Base-by-base conservation (phyloP, 37 sponge, comb jelly and placozoan genomes). In the Oopsacas minuta region DNA sequence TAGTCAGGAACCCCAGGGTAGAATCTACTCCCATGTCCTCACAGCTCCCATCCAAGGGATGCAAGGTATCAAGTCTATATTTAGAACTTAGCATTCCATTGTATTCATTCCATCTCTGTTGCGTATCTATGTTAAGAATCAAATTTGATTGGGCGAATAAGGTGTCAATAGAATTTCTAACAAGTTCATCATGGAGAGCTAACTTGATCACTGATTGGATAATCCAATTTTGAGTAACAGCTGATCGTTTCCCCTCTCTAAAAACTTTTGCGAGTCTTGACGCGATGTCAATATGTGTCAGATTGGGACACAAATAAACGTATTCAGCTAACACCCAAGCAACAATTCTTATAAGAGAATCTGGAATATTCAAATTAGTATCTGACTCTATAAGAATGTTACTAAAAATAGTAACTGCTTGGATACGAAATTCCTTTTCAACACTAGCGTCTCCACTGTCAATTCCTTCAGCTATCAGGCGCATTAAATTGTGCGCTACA, bases 21-120 rank as follows among this genome's bases (percentile, higher is more conserved):
- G 87, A 28, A 52, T 95, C 95, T 0, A 95, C 88, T 81, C 92
- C 95, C 0, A 94, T 83, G 39, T 94, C 95, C 83, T 94, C 95
- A 85, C 95, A 94, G 84, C 92, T 87, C 0, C 91, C 90, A 52
- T 94, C 92, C 52, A 89, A 23, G 0, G 95, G 95, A 7, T 92
- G 89, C 20, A 92, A 3, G 1, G 75, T 3, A 61, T 61, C 75
- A 34, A 32, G 28, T 25, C 28, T 25, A n/a, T 25, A 61, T n/a
- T 61, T n/a, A 10, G 75, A 61, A 61, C 75, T 61, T 34, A 61
- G 5, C 7, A 61, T 61, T 61, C 75, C 75, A 61, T 20, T 61
- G 75, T 25, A 61, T n/a, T 61, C 75, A 61, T 61, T 61, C 75
- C 75, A 61, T 61, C 75, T 61, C 75, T 61, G 75, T n/a, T 61